Percentiles rank a stretch among this genome's conserved stretches.
These are phyloP conservation scores for Spinus pinus DNA, from an alignment of 2,797 vertebrate genomes.

Conservation along the genomic window DNA sequence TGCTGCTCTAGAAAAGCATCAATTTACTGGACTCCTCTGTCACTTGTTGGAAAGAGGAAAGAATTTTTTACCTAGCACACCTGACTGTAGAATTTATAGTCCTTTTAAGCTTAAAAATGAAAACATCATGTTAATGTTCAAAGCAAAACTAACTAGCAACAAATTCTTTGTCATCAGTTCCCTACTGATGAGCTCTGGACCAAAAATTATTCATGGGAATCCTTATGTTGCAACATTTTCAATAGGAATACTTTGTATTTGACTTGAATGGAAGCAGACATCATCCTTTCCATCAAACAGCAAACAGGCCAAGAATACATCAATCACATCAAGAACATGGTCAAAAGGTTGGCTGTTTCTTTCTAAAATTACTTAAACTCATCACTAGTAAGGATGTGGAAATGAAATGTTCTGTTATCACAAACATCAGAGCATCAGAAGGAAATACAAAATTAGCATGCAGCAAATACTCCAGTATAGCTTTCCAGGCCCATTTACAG, in stretches of 20 bases:
- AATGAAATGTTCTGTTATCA: not conserved
- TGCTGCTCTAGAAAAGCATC: not conserved
- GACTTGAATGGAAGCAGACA: not conserved
- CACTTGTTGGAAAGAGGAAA: not conserved
- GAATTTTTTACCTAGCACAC: not conserved
- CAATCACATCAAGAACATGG: not conserved
- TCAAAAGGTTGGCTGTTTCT: not conserved
- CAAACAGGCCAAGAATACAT: not conserved
- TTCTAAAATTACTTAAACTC: not conserved
- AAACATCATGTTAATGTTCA: not conserved
- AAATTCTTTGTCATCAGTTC: not conserved
- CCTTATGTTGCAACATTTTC: not conserved
- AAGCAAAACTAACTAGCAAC: not conserved
- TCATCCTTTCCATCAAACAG: not conserved
- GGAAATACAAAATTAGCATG: not conserved
- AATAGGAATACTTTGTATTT: not conserved
- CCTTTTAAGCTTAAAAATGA: not conserved
- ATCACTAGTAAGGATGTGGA: not conserved
- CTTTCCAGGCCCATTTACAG: not conserved
- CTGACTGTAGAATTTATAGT: not conserved
- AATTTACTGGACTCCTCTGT: not conserved
- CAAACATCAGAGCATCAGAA: not conserved
- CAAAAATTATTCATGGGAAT: not conserved
- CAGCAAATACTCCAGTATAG: not conserved
- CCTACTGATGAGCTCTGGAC: not conserved